These are phyloP conservation scores for Lepidurus couesii DNA, from an alignment of 1,140 invertebrate species.

Conservation along the genomic window DNA sequence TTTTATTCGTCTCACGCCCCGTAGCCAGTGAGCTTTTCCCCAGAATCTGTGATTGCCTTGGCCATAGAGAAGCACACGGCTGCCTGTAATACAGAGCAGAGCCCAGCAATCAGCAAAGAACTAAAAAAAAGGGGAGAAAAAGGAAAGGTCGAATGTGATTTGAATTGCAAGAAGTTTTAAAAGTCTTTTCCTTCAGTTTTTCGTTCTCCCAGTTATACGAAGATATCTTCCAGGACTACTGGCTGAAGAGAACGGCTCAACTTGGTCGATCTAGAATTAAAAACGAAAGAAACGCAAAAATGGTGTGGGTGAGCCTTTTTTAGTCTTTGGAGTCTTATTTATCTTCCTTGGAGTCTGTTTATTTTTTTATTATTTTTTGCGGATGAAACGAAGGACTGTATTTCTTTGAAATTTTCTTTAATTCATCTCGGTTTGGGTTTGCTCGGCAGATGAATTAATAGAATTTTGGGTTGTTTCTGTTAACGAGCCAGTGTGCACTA, in stretches of 20 bases:
- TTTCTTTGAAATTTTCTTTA: too few relatives aligned
- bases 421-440: neutral
- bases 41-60: slow-evolving; percentile 7
- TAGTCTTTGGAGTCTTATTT: neutral
- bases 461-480: neutral
- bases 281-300: neutral
- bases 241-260: neutral
- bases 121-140: neutral
- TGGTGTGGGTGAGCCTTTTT: neutral
- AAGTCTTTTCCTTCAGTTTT: neutral
- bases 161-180: neutral
- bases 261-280: slow-evolving; percentile 9
- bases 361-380: neutral
- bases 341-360: neutral
- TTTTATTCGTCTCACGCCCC: slow-evolving; percentile 13
- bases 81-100: slow-evolving; percentile 9
- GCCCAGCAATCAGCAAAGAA: slow-evolving; percentile 16
- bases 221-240: neutral
- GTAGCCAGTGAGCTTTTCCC: slow-evolving; percentile 11
- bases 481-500: neutral
- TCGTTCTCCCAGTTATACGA: neutral
- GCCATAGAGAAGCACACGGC: neutral
- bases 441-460: neutral
- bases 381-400: too few relatives aligned
- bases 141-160: slow-evolving; percentile 13